Evolutionary conservation across 2,888 invertebrate genomes (phyloP), one percentile per base, ranked within the genome.

Genomic region (Synanthedon andrenaeformis): DNA sequence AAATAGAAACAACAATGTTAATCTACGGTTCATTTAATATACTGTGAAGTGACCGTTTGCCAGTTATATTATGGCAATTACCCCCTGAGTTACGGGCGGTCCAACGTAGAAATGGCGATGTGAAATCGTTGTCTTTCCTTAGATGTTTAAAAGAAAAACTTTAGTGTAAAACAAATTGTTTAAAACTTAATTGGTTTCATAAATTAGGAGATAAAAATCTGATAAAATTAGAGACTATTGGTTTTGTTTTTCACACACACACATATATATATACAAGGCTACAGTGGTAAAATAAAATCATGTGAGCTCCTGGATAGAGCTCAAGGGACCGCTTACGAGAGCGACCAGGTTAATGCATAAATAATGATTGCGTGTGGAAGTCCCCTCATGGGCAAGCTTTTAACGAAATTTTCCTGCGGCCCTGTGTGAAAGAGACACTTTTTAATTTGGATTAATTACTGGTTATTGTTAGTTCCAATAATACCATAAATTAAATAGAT

Each of bases 291-390:
- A 78, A 75, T 74, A 73, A 78, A 79, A 79, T 79, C 76, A 77
- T 79, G 70, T 65, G 69, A 60, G 61, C 63, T 62, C 74, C 74
- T 68, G 72, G 68, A 68, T 66, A 60, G 66, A 62, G 73, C 81
- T 80, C 75, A 50, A 58, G 88, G 88, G 89, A 87, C 70, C 88
- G 82, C 83, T 89, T 89, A 86, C 76, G 70, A 70, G 74, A 76
- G 79, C 76, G 75, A 74, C 74, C 79, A 70, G 77, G 78, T 83
- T 88, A 88, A 89, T 90, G 89, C 89, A 90, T 90, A 89, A 90
- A 85, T 89, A 89, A 90, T 89, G 88, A 79, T 82, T 74, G 78
- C 81, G 82, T 85, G 78, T 69, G 62, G 54, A 55, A 56, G 57
- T 58, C 64, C 60, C 63, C 69, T 67, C 65, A 71, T 67, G 76